These are phyloP conservation scores for Cryptus viduatorius DNA, from an alignment of 2,888 invertebrate species.

Conservation along the genomic window DNA sequence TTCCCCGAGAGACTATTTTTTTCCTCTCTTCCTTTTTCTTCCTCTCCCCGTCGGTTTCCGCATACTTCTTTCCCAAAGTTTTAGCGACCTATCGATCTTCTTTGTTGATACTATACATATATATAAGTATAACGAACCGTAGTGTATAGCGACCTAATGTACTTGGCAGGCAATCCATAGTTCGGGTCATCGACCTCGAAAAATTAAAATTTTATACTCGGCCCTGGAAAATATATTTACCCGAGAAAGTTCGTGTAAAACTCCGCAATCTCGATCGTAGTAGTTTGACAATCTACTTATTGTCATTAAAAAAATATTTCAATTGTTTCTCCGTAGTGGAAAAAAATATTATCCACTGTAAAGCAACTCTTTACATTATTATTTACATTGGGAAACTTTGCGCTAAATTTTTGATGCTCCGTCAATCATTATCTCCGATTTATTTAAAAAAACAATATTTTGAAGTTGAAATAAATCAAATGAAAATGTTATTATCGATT, in stretches of 20 bases:
- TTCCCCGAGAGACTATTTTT: conserved; percentile 40
- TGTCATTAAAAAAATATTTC: no score
- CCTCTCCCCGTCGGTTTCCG: conserved; percentile 30
- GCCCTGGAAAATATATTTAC: neutral
- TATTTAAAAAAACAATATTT: no score
- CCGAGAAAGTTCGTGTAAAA: neutral
- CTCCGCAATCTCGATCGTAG: neutral
- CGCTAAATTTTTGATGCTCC: no score
- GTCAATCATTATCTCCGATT: no score
- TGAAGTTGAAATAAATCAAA: no score
- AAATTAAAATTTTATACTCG: conserved; percentile 14
- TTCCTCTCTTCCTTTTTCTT: neutral
- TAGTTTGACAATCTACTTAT: neutral
- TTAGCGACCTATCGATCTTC: conserved; percentile 47
- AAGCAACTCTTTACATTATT: no score
- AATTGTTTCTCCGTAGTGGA: no score
- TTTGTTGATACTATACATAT: conserved; percentile 4
- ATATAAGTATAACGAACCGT: neutral
- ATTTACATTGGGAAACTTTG: no score
- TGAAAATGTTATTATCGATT: no score
- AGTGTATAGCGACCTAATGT: conserved; percentile 13
- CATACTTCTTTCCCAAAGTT: conserved; percentile 47
- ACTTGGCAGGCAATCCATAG: conserved; percentile 4
- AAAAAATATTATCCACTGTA: no score
- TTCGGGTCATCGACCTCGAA: conserved; percentile 7